A percentile compares a stretch with the other conserved stretches of the same genome.
phyloP scores from a whole-genome alignment of 2,888 invertebrate species.

The Eilema griseolum region DNA sequence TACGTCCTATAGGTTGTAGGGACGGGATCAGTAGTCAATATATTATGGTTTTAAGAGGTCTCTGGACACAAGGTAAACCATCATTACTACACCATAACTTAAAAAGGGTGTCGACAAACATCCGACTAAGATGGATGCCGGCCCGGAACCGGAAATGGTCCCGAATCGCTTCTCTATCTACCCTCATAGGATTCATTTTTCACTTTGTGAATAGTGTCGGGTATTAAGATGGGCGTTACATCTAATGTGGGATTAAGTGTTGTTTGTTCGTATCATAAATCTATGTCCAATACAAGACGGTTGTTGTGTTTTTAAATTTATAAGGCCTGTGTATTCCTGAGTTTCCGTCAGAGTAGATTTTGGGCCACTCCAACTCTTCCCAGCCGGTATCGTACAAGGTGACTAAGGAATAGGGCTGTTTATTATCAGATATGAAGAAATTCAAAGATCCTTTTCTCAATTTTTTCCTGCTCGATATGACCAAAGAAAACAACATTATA shows the following conservation, averaged over 20 bases:
- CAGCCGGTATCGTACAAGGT: too few species aligned
- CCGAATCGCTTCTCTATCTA: constrained; percentile 69
- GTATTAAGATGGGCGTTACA: constrained; percentile 49
- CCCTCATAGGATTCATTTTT: constrained; percentile 80
- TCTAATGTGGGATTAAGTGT: constrained; percentile 58
- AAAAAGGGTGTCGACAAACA: constrained; percentile 76
- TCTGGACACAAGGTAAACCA: constrained; percentile 32
- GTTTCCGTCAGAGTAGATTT: too few species aligned
- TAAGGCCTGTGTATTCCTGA: background rate
- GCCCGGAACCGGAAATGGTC: constrained; percentile 78
- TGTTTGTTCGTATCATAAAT: constrained; percentile 26
- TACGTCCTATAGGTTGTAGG: too few species aligned
- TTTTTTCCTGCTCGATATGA: too few species aligned
- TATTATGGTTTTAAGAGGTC: constrained; percentile 1
- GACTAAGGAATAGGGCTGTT: too few species aligned
- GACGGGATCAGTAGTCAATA: too few species aligned
- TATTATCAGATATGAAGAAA: too few species aligned
- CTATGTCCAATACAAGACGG: constrained; percentile 10
- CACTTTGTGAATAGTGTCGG: constrained; percentile 63
- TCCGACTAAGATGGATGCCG: constrained; percentile 81
- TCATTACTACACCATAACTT: constrained; percentile 68
- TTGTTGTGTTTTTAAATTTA: background rate
- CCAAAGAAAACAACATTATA: too few species aligned
- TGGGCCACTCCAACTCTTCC: too few species aligned
- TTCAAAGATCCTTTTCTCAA: too few species aligned